Percentiles rank a stretch among this genome's conserved stretches.
Conservation (phyloP, 2,113 vertebrate genomes). For the Tachuris rubrigastra region DNA sequence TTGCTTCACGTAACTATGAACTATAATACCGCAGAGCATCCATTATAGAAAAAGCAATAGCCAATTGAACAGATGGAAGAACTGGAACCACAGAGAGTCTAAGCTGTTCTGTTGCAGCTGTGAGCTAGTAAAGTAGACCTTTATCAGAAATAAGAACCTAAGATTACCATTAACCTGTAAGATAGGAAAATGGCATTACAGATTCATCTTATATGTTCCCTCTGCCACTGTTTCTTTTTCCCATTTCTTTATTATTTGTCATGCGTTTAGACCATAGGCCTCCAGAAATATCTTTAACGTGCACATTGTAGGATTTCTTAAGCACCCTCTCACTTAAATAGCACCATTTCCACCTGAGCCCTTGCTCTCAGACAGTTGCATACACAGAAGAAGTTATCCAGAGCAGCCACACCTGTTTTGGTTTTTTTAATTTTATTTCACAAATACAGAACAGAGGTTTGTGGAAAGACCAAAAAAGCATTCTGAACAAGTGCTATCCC, state of each 20-base stretch:
- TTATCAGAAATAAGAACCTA: neutral
- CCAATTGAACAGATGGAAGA: slow-evolving; percentile 50
- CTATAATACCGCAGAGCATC: slow-evolving; percentile 15
- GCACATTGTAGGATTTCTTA: neutral
- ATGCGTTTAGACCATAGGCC: neutral
- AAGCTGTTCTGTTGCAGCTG: slow-evolving; percentile 6
- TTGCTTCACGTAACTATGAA: slow-evolving; percentile 37
- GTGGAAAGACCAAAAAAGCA: neutral
- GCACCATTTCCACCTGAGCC: neutral
- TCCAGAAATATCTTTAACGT: neutral
- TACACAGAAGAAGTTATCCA: neutral
- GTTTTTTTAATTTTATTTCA: neutral
- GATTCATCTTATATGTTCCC: neutral
- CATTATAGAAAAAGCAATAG: slow-evolving; percentile 41
- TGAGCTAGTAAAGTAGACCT: slow-evolving; percentile 7
- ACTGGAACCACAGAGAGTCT: neutral
- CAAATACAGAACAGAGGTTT: neutral
- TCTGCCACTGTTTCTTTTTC: neutral
- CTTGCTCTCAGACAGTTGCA: neutral
- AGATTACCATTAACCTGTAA: neutral
- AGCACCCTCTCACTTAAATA: neutral
- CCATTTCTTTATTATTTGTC: neutral
- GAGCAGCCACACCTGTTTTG: neutral
- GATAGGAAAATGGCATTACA: neutral
- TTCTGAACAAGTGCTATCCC: neutral